These are phyloP conservation scores for Labrus mixtus DNA, from an alignment of 2,113 vertebrate genomes.

Conservation along the genomic window DNA sequence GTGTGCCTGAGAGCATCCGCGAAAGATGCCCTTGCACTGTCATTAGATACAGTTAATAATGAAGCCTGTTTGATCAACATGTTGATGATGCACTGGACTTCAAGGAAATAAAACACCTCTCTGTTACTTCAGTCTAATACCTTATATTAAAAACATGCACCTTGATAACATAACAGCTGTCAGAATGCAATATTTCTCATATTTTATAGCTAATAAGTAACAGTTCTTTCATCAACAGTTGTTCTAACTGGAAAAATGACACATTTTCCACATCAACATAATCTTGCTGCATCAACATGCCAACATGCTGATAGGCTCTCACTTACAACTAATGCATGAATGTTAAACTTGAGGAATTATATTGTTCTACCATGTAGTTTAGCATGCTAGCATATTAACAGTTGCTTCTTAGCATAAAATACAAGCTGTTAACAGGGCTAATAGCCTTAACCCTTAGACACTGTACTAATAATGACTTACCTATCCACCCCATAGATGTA, in stretches of 20 bases:
- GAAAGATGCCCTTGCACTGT: slow-evolving; percentile 33
- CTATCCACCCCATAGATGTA: slow-evolving; percentile 95
- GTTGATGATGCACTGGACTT: not conserved
- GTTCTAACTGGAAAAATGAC: not conserved
- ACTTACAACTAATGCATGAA: not conserved
- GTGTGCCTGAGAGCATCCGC: slow-evolving; percentile 13
- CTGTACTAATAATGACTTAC: slow-evolving; percentile 76
- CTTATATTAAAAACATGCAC: not conserved
- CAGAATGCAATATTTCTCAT: not conserved
- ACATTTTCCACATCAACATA: not conserved
- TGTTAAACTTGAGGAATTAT: not conserved
- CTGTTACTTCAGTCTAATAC: not conserved
- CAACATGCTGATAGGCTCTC: not conserved
- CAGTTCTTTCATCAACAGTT: not conserved
- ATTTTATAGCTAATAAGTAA: not conserved
- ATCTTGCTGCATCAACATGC: not conserved
- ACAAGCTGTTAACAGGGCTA: not conserved
- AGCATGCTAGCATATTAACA: not conserved
- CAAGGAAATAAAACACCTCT: not conserved
- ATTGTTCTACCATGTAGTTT: not conserved
- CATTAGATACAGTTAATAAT: slow-evolving; percentile 35
- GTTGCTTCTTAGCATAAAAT: not conserved
- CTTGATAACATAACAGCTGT: not conserved
- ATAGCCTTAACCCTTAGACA: too few relatives aligned
- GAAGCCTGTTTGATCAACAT: slow-evolving; percentile 42